Evolutionary conservation across 2,888 invertebrate species (phyloP).

Genomic region (Ditula angustiorana): DNA sequence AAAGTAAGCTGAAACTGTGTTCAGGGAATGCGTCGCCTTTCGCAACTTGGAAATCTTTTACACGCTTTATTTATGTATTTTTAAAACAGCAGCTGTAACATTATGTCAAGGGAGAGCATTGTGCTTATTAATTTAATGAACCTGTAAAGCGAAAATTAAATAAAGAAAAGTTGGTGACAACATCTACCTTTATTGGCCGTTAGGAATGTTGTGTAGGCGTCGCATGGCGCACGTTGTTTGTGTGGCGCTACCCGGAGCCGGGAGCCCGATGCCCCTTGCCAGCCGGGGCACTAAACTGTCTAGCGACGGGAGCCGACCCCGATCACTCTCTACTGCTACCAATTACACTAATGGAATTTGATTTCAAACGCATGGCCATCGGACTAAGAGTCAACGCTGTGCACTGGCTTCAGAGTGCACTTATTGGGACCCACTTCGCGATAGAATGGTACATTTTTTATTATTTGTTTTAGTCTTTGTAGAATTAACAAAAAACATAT

Average conservation of each 20-base stretch:
- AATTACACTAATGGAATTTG: constrained; percentile 81
- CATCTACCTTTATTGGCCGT: constrained; percentile 14
- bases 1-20: constrained; percentile 80
- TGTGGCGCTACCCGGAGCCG: not conserved
- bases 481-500: not conserved
- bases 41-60: constrained; percentile 64
- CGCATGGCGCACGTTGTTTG: not conserved
- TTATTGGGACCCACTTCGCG: constrained; percentile 46
- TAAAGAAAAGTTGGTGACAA: constrained; percentile 3
- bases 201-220: not conserved
- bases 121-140: not conserved
- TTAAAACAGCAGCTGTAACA: constrained; percentile 1
- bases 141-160: not conserved
- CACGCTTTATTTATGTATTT: constrained; percentile 51
- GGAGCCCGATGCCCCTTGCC: not conserved
- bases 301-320: constrained; percentile 50
- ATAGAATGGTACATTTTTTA: constrained; percentile 29
- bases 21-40: constrained; percentile 74
- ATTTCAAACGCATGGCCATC: constrained; percentile 61
- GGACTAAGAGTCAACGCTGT: constrained; percentile 44
- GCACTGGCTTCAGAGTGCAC: constrained; percentile 48
- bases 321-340: constrained; percentile 65
- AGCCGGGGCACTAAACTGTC: constrained; percentile 31
- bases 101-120: not conserved
- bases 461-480: not conserved